phyloP scores from a whole-genome alignment of 2,888 invertebrate species.

The Amitus sp. region DNA sequence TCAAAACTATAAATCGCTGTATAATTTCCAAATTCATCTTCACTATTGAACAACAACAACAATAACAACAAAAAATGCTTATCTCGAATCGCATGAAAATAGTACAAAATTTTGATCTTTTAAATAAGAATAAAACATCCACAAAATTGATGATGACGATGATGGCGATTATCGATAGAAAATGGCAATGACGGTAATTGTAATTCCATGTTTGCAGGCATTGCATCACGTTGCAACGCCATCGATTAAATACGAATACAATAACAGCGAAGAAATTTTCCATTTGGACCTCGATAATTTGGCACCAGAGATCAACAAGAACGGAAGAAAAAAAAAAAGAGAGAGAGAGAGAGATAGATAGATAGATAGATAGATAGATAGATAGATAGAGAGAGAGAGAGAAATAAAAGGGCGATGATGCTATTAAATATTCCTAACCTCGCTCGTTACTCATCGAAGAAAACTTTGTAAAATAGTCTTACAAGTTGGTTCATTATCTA shows the following conservation, averaged over 20 bases:
- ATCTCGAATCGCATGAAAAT: conserved; percentile 26
- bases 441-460: conserved; percentile 38
- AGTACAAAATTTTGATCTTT: conserved; percentile 31
- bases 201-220: conserved; percentile 22
- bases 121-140: conserved; percentile 22
- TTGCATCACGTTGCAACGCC: background rate
- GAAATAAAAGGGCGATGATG: conserved; percentile 40
- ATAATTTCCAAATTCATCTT: conserved; percentile 48
- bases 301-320: conserved; percentile 34
- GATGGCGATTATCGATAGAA: conserved; percentile 12
- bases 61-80: conserved; percentile 33
- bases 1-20: conserved; percentile 43
- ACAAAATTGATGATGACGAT: conserved; percentile 8
- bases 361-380: no score
- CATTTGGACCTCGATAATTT: conserved; percentile 49
- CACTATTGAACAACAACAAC: conserved; percentile 25
- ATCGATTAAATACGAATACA: conserved; percentile 23
- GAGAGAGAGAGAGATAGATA: conserved; percentile 31
- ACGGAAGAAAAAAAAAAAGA: conserved; percentile 24
- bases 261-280: conserved; percentile 32
- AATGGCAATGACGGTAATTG: conserved; percentile 12
- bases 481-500: conserved; percentile 51
- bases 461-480: conserved; percentile 55
- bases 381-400: conserved; percentile 26
- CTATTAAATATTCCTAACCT: conserved; percentile 51